Conservation (phyloP, 2,113 vertebrate genomes). For the Tangachromis dhanisi region DNA sequence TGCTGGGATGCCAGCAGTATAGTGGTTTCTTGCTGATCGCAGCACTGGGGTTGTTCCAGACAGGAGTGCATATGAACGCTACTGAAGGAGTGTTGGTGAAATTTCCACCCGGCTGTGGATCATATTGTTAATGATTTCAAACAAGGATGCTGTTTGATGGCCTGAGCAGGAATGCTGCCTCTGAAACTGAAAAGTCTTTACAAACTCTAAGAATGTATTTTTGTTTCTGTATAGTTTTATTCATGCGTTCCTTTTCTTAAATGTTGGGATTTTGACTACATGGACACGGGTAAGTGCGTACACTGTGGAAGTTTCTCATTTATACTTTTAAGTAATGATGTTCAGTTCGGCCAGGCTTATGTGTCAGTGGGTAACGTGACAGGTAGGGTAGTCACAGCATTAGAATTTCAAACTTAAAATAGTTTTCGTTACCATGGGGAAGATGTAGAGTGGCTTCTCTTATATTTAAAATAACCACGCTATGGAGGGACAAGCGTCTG, state of each 20-base stretch:
- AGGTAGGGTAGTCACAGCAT: not conserved
- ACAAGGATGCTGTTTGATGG: not conserved
- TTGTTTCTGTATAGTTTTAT: not conserved
- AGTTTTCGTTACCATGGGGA: not conserved
- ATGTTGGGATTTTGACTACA: not conserved
- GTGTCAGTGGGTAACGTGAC: not conserved
- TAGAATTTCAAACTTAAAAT: not conserved
- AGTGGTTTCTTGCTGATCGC: not conserved
- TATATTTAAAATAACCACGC: not conserved
- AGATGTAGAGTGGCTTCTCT: not conserved
- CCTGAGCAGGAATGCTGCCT: not conserved
- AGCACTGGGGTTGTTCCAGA: not conserved
- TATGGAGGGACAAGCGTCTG: rapidly evolving
- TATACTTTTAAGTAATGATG: not conserved
- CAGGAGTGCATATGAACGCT: not conserved
- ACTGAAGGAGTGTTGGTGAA: not conserved
- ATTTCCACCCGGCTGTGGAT: not conserved
- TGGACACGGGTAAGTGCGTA: not conserved
- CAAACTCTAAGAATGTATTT: not conserved
- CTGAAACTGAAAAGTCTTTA: not conserved
- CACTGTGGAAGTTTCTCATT: not conserved
- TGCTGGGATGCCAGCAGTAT: not conserved
- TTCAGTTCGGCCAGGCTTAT: not conserved
- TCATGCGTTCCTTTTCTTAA: not conserved
- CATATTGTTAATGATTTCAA: not conserved